Base-by-base conservation (phyloP, 2,888 invertebrate species). In the Timandra comae region DNA sequence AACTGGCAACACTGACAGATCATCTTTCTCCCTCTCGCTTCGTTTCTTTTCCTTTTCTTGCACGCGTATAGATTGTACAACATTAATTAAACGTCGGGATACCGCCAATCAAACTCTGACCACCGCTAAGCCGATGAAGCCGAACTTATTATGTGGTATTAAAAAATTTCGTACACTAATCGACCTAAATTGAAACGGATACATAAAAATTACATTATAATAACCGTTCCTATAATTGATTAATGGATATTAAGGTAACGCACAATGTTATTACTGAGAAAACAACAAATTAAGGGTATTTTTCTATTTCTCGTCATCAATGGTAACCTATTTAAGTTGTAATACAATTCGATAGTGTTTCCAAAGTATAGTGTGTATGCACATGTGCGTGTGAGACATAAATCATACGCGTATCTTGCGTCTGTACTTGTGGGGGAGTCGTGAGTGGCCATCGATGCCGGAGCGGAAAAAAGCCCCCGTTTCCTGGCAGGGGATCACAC, bases 401-500 rank as follows among this genome's bases (percentile, higher is more conserved):
- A 84, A 85, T 85, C 85, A 85, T 84, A 82, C 66, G 61, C 66
- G 65, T 75, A 76, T 78, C 75, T 75, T 73, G 41, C 16, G 16
- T 32, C 24, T 71, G 71, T 78, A 71, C 61, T 61, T 64, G 65
- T 65, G 65, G 61, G 67, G 67, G 70, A 58, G 65, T 57, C 68
- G 66, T 63, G 63, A 63, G 65, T 72, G 76, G 74, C 72, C 66
- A 74, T 80, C 77, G 79, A 81, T 75, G 75, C 67, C 73, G 66
- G 67, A 72, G 65, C 67, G 79, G 79, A 80, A 84, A 84, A 84
- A 85, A 85, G 66, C 67, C 72, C 79, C 73, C 73, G 72, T 73
- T 85, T 82, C 81, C 82, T 79, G 79, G 66, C 72, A 69, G 74
- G 77, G 79, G 81, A 84, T 84, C 85, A 85, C 85, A 85, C 85